A percentile compares a stretch with the other conserved stretches of the same genome.
Evolutionary conservation across 2,113 vertebrate genomes (phyloP).

Genomic region (Onychorhynchus coronatus): DNA sequence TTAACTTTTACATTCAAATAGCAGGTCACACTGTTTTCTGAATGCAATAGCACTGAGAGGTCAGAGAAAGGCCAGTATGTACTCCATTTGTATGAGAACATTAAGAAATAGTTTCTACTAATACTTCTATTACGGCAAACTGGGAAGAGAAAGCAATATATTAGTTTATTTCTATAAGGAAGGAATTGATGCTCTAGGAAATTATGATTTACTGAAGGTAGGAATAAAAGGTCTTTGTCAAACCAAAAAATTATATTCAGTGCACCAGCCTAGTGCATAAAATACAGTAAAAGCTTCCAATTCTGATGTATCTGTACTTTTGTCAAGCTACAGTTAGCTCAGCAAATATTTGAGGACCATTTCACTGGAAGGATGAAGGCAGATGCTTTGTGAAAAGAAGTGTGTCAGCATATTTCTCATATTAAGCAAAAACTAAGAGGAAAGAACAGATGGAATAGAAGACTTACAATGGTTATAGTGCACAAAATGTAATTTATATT

Average conservation of each 20-base stretch:
- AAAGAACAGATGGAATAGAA: slow-evolving; percentile 13
- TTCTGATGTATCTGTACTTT: not conserved
- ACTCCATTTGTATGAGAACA: not conserved
- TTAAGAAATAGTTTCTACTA: not conserved
- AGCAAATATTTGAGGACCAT: not conserved
- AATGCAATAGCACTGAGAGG: not conserved
- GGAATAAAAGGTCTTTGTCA: not conserved
- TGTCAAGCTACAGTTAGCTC: not conserved
- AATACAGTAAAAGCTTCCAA: not conserved
- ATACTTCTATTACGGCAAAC: not conserved
- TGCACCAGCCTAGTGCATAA: not conserved
- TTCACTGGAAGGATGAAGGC: not conserved
- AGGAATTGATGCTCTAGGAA: not conserved
- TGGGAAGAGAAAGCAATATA: not conserved
- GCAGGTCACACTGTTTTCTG: not conserved
- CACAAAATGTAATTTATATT: slow-evolving; percentile 11
- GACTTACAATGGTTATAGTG: not conserved
- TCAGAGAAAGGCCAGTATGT: not conserved
- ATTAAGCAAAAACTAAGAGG: not conserved
- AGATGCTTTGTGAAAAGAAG: not conserved
- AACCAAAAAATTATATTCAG: not conserved
- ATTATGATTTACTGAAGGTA: not conserved
- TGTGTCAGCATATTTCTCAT: not conserved
- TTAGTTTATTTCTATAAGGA: not conserved
- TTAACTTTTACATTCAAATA: not conserved